phyloP scores from a whole-genome alignment of 2,888 invertebrate species.

The Latrodectus elegans region DNA sequence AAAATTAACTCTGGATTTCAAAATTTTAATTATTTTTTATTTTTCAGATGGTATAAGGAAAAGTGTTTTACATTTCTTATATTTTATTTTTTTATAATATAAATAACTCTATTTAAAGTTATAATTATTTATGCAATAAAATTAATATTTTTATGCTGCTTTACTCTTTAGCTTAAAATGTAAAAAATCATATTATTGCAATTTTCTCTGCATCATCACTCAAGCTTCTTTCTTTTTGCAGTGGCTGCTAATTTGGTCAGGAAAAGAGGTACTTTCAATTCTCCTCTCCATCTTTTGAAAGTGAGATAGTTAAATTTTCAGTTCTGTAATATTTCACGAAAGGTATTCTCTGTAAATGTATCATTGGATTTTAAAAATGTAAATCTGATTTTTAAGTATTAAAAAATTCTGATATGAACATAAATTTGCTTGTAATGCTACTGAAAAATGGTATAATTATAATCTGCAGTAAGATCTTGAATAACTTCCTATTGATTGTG shows the following conservation, averaged over 20 bases:
- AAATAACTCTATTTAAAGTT: neutral
- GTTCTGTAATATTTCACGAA: neutral
- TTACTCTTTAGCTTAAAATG: neutral
- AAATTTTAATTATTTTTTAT: neutral
- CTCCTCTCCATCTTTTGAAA: conserved; percentile 61
- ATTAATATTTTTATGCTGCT: neutral
- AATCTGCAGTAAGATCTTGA: neutral
- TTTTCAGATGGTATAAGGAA: neutral
- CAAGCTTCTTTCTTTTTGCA: conserved; percentile 24
- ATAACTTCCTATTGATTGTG: neutral
- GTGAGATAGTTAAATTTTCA: conserved; percentile 37
- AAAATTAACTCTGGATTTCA: too few species aligned
- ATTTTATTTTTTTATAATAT: neutral
- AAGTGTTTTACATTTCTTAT: neutral
- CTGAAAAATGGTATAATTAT: neutral
- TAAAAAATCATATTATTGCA: neutral
- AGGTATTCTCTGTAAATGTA: neutral
- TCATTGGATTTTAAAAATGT: too few species aligned
- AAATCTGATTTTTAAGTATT: neutral
- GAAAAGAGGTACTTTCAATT: conserved; percentile 59
- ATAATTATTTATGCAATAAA: neutral
- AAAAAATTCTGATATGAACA: neutral
- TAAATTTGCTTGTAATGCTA: neutral
- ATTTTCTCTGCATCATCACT: neutral
- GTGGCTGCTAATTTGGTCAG: conserved; percentile 68